Evolutionary conservation across 2,797 vertebrate species (phyloP), one percentile per base, ranked within the genome.

Genomic region (Sebastes minor): DNA sequence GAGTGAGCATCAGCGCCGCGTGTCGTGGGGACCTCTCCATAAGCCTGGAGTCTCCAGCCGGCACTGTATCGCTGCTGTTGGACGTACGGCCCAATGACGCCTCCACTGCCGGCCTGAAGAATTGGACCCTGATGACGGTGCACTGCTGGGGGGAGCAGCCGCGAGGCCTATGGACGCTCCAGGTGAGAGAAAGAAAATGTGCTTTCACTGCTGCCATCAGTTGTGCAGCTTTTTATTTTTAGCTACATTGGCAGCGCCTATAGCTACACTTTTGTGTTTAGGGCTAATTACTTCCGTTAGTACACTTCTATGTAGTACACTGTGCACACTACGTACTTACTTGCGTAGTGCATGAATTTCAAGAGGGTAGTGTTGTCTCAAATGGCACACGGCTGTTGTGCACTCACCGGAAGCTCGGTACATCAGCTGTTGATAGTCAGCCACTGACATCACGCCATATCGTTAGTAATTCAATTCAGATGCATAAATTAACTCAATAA

Each of bases 11-110:
- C 87, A 93, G 73, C 2, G 10, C 84, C 32, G 80, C 85, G 84
- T 96, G 92, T 77, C 92, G 88, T 28, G 93, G 87, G 46, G 94
- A 96, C 92, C 91, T 92, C 3, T 12, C 77, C 33, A 64, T 92
- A 71, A 90, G 94, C 84, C 82, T 92, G 67, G 80, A 80, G 82
- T 94, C 92, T 93, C 91, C 92, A 38, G 91, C 90, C 55, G 79
- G 86, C 81, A 91, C 78, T 2, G 81, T 89, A 14, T 92, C 75
- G 0, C 49, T 90, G 30, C 88, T 96, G 89, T 69, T 92, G 87
- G 93, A 91, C 71, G 82, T 27, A 1, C 91, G 91, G 46, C 91
- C 76, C 64, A 87, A 90, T 2, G 94, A 95, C 33, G 69, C 28
- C 67, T 94, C 93, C 33, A 49, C 84, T 8, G 46, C 49, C 6